Base-by-base conservation (phyloP, 2,888 invertebrate genomes). In the Agonopterix heracliana region DNA sequence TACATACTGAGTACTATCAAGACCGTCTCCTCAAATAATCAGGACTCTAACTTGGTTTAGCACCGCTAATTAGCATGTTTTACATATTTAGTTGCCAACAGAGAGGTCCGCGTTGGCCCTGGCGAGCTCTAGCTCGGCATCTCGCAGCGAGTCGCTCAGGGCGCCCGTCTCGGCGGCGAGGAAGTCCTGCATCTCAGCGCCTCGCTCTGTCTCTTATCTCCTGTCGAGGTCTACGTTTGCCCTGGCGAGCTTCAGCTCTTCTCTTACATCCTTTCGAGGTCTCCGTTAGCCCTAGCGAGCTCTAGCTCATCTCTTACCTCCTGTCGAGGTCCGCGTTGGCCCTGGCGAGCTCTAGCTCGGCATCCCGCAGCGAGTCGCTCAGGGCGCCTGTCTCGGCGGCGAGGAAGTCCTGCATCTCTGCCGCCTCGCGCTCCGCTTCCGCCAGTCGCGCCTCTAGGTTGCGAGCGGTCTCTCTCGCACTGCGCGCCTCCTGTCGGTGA, bases 131-230 rank as follows among this genome's bases (percentile, higher is more conserved):
- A 78, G 72, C 78, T 96, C 96, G 1, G 93, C 89, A 59, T 96
- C 96, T 41, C 92, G 91, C 42, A 96, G 85, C 0, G 95, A 93
- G 68, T 96, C 96, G 14, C 92, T 90, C 60, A 96, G 89, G 8
- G 95, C 93, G 4, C 92, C 90, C 64, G 96, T 96, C 81, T 97
- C 96, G 9, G 94, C 94, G 63, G 95, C 95, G 55, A 96, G 89
- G 74, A 97, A 97, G 69, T 96, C 96, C 71, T 96, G 95, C 83
- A 96, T 89, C 79, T 97, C 96, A 2, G 90, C 89, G 95, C 93
- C 74, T 96, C 96, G 13, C 90, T 90, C 74, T 96, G n/a, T 17
- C 17, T 17, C 40, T 40, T 48, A 85, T 85, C 86, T 78, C 48
- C 78, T 74, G 41, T 85, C 85, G 8, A 87, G 72, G 36, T 88